Base-by-base conservation (phyloP, 2,113 vertebrate genomes). In the Fukomys damarensis region DNA sequence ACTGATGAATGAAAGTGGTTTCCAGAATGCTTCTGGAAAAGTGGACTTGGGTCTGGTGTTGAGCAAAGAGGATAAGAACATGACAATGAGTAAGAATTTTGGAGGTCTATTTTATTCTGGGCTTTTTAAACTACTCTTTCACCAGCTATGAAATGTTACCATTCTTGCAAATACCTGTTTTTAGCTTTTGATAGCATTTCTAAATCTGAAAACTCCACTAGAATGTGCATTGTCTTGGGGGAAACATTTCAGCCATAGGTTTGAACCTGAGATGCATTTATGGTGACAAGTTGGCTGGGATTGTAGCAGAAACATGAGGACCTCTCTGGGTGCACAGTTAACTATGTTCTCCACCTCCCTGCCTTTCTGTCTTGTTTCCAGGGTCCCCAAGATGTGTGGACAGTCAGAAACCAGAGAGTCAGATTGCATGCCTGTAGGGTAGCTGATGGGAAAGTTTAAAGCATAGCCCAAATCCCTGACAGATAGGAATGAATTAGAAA, bases 291-390 rank as follows among this genome's bases (percentile, higher is more conserved):
- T 49, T 49, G 22, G 30, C 35, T 24, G 19, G 58, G 28, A 58
- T 7, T 16, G 4, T 26, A 3, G 56, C 30, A 74, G 66, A 56
- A 17, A 54, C 0, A 0, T 41, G 66, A 61, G 58, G 46, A 76
- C 10, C 16, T 1, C 26, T 13, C 17, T 49, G n/a, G n/a, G 5
- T 76, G 0, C 30, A 43, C 46, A 35, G 22, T 24, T 16, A 9
- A 35, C 5, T 0, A 0, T 81, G 49, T 56, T 59, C 43, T 56
- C 49, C 12, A 22, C 16, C 17, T 54, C 9, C 43, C 20, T 85
- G 46, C 32, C 56, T 59, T 92, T 77, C 86, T 70, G 14, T 92
- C 52, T 81, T 22, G 5, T 70, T 96, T 79, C 82, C 56, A 65
- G 13, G 12, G 63, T 54, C 77, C 32, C 26, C 49, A 66, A 66